A percentile compares a stretch with the other conserved stretches of the same genome.
phyloP scores from a whole-genome alignment of 1,140 invertebrate genomes.

The Leptinotarsa undecemlineata region DNA sequence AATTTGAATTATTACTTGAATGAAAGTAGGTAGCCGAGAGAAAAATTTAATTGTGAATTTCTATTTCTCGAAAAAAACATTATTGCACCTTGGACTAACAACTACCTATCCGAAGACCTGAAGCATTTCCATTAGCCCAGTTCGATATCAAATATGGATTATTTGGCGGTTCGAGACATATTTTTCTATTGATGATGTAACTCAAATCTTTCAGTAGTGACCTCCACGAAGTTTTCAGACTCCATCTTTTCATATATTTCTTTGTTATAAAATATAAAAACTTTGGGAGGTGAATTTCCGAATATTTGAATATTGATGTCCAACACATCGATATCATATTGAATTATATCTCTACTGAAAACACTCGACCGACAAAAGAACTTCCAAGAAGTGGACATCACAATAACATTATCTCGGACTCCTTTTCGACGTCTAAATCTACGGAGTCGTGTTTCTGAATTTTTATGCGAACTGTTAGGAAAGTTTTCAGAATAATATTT shows the following conservation, averaged over 20 bases:
- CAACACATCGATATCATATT: constrained; percentile 38
- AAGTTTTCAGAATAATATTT: constrained; percentile 44
- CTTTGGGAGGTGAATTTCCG: constrained; percentile 46
- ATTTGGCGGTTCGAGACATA: no score
- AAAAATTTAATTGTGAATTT: no score
- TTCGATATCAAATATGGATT: no score
- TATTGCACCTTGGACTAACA: no score
- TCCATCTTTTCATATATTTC: not conserved
- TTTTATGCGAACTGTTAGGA: constrained; percentile 38
- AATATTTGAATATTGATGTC: constrained; percentile 50
- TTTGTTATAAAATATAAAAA: constrained; percentile 22
- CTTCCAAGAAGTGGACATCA: constrained; percentile 36
- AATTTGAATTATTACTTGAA: no score
- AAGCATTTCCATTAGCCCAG: no score
- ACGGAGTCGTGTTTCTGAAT: constrained; percentile 40
- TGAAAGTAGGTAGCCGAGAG: no score
- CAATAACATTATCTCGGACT: constrained; percentile 40
- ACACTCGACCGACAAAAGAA: constrained; percentile 32
- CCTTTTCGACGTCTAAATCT: constrained; percentile 19
- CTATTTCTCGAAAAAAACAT: no score
- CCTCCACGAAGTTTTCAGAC: not conserved
- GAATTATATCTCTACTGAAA: constrained; percentile 36
- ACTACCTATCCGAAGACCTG: no score
- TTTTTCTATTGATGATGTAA: no score
- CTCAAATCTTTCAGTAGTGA: not conserved